Percentiles rank a stretch among this genome's conserved stretches.
These are phyloP conservation scores for Lepidothrix coronata DNA, from an alignment of 2,113 vertebrate genomes.

Conservation along the genomic window DNA sequence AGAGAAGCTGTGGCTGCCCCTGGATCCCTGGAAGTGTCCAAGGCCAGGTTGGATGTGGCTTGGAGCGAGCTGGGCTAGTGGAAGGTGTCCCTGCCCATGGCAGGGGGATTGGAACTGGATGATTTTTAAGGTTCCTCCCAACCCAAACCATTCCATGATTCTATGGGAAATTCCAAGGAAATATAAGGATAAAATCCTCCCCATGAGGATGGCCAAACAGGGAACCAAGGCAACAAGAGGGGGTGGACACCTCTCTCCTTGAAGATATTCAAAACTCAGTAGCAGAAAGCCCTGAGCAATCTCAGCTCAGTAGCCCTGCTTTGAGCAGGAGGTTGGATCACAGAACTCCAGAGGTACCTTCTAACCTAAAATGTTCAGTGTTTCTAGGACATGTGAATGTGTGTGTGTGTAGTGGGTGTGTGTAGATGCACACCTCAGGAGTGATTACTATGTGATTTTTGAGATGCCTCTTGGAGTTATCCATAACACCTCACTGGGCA, in stretches of 20 bases:
- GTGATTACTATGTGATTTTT: too few species aligned
- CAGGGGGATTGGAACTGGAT: background rate
- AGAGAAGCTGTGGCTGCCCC: background rate
- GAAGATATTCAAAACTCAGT: background rate
- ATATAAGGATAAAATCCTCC: background rate
- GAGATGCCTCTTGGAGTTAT: background rate
- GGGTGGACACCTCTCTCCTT: background rate
- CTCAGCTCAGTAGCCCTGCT: background rate
- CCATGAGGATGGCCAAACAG: background rate
- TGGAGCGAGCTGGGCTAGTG: background rate
- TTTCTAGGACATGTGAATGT: background rate
- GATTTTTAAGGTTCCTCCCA: background rate
- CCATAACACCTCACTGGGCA: background rate
- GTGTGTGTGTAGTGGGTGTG: background rate
- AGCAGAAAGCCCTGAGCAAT: background rate
- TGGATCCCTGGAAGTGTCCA: background rate
- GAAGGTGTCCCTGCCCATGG: background rate
- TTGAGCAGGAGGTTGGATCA: background rate
- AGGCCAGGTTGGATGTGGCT: background rate
- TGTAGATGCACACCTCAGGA: background rate
- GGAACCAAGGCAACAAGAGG: background rate
- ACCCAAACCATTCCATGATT: background rate
- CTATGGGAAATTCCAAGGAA: background rate
- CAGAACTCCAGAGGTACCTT: background rate
- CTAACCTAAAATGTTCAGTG: background rate